Evolutionary conservation across 2,113 vertebrate species (phyloP).

Genomic region (Patagioenas fasciata): DNA sequence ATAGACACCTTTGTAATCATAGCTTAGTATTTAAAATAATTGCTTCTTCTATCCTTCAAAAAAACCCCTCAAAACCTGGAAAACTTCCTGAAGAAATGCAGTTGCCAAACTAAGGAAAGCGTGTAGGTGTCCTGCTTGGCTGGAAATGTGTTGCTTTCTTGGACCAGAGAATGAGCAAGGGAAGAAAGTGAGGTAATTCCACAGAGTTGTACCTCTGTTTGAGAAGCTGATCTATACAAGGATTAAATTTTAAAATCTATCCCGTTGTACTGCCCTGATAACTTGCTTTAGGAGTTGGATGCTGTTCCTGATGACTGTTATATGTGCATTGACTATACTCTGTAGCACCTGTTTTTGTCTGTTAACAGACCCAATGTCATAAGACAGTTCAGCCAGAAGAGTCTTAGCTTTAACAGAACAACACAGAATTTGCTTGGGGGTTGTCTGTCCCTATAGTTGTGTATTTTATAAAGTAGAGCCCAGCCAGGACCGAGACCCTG

Average conservation of each 20-base stretch:
- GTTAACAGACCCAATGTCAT: not conserved
- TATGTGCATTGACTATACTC: not conserved
- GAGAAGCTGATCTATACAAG: not conserved
- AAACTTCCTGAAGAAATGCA: not conserved
- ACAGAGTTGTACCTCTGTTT: not conserved
- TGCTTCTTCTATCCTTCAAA: accelerated
- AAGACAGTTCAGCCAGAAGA: not conserved
- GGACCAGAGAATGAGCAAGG: not conserved
- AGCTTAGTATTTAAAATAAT: not conserved
- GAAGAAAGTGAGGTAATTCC: not conserved
- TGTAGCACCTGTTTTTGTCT: not conserved
- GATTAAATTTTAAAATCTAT: not conserved
- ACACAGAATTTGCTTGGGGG: not conserved
- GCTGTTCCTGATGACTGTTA: not conserved
- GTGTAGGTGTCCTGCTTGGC: not conserved
- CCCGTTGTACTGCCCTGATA: not conserved
- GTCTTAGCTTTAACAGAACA: not conserved
- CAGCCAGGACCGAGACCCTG: not conserved
- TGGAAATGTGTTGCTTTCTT: not conserved
- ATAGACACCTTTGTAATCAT: not conserved
- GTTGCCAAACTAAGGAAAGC: not conserved
- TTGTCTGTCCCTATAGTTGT: not conserved
- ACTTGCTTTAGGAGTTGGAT: not conserved
- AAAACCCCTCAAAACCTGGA: accelerated
- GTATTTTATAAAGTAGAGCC: not conserved